phyloP scores from a whole-genome alignment of 2,113 vertebrate genomes.

The Toxotes jaculatrix region DNA sequence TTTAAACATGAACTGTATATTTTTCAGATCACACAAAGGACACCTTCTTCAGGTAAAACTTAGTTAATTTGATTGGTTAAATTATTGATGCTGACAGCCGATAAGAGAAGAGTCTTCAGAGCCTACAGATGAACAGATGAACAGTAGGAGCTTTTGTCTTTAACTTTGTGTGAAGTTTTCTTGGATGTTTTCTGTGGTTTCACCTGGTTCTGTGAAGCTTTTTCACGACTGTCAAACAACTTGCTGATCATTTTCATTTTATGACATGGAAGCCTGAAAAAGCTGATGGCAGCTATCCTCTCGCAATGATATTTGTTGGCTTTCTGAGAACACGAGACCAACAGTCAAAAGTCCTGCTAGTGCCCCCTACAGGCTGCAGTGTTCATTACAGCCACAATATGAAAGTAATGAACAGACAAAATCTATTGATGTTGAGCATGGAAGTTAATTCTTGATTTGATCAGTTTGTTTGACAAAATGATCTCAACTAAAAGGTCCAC shows the following conservation, averaged over 20 bases:
- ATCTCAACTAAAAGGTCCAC: constrained; percentile 9
- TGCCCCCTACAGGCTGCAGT: constrained; percentile 1
- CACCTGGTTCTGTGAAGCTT: constrained; percentile 2
- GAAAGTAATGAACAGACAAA: not conserved
- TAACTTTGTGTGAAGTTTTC: not conserved
- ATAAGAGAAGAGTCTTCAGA: too few species aligned
- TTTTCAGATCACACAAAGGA: too few species aligned
- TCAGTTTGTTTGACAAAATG: not conserved
- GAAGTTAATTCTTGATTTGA: not conserved
- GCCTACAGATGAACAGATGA: not conserved
- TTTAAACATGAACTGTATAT: too few species aligned
- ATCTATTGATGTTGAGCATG: not conserved
- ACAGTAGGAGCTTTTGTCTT: not conserved
- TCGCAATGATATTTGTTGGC: not conserved
- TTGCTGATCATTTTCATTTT: not conserved
- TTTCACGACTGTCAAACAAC: constrained; percentile 40
- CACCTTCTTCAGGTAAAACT: too few species aligned
- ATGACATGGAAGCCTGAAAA: not conserved
- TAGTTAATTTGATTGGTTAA: too few species aligned
- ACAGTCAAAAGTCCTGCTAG: not conserved
- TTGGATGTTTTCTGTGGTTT: constrained; percentile 32
- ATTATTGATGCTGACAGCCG: too few species aligned
- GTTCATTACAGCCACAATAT: not conserved
- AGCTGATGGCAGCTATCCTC: not conserved
- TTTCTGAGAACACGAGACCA: not conserved